These are phyloP conservation scores for fruit fly (Drosophila melanogaster) DNA, from an alignment of 1,140 invertebrate genomes.

Conservation along the genomic window Release_6_plus_ISO1_MT NT_033777.3:9240001-9240500, in stretches of 20 bases:
- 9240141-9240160: background rate
- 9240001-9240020: conserved; percentile 9
- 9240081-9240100: background rate
- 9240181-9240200: background rate
- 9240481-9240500: too few species aligned
- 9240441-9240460: too few species aligned
- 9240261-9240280: too few species aligned
- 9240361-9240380: too few species aligned
- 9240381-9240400: too few species aligned
- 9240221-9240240: conserved; percentile 9
- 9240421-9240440: too few species aligned
- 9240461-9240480: too few species aligned
- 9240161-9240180: background rate
- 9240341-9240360: too few species aligned
- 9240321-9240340: too few species aligned
- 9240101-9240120: background rate
- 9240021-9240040: conserved; percentile 6
- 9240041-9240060: conserved; percentile 7
- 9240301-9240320: too few species aligned
- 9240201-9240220: conserved; percentile 2
- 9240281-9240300: too few species aligned
- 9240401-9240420: too few species aligned
- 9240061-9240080: conserved; percentile 27
- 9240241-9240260: background rate
- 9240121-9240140: background rate